Evolutionary conservation across 2,113 vertebrate genomes (phyloP), one percentile per base, ranked within the genome.

Genomic region (Mormyrus iriodes): DNA sequence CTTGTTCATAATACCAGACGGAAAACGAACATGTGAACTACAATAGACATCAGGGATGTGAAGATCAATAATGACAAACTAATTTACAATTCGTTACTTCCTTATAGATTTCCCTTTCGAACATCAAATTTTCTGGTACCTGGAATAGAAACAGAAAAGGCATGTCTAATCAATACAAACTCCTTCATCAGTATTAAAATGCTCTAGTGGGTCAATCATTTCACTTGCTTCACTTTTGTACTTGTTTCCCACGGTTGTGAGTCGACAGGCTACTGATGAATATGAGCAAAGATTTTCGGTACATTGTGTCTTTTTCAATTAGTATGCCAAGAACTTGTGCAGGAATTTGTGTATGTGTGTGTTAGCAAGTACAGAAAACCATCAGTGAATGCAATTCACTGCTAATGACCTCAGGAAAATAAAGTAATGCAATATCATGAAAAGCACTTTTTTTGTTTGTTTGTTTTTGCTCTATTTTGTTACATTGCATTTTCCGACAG

Each of bases 131-230:
- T 84, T 84, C 82, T 84, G 82, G 17, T 84, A n/a, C 19, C 46
- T 84, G 42, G 82, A 21, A 48, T 44, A 19, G 79, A 84, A 84
- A 84, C 39, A 39, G 82, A 44, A 84, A 79, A 48, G 82, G 6
- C 39, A 21, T 82, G 6, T 39, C 35, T 82, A 44, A 82, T 84
- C 19, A n/a, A 84, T 84, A 48, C 82, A 48, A n/a, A 21, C 42
- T 42, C 79, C 35, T 84, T 35, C 46, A 84, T 84, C 39, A 48
- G 79, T 48, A 84, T 84, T 84, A 84, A 46, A 84, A 84, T 84
- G 79, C 39, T n/a, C 21, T 48, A 5, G 79, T 39, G 79, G 79
- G 79, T 48, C 79, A 84, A 84, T 84, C 17, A 9, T 46, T 42
- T 48, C 5, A 48, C 17, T n/a, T 0, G 58, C 39, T 83, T 19